A percentile compares a stretch with the other conserved stretches of the same genome.
phyloP scores from a whole-genome alignment of 2,113 vertebrate species.

The Semnornis frantzii region DNA sequence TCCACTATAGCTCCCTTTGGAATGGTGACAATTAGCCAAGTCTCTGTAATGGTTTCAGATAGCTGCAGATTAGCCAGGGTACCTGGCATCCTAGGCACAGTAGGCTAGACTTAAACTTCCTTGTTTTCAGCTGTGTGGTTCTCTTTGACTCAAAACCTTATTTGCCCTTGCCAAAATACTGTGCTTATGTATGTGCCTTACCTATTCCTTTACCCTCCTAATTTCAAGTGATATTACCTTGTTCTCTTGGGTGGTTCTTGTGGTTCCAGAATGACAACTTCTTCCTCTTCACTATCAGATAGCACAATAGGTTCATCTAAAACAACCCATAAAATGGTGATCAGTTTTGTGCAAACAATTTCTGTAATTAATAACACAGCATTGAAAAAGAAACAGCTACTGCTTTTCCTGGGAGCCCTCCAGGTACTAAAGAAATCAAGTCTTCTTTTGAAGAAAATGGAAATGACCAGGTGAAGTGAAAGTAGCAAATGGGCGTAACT shows the following conservation, averaged over 20 bases:
- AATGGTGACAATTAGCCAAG: background rate
- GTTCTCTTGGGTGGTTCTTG: slow-evolving; percentile 66
- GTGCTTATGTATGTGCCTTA: background rate
- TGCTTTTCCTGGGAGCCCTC: background rate
- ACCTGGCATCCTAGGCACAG: too few species aligned
- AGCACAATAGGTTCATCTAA: slow-evolving; percentile 85
- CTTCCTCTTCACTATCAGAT: slow-evolving; percentile 95
- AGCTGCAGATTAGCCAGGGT: background rate
- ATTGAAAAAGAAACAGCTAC: background rate
- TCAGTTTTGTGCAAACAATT: background rate
- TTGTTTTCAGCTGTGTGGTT: fast-evolving
- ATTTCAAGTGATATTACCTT: slow-evolving; percentile 69
- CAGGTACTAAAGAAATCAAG: background rate
- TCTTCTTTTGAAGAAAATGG: background rate
- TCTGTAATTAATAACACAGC: background rate
- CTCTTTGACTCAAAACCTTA: background rate
- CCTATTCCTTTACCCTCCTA: background rate
- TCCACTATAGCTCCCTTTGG: background rate
- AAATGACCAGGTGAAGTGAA: background rate
- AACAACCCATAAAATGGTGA: background rate
- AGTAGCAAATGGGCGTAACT: background rate
- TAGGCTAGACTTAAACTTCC: background rate
- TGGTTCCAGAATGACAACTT: slow-evolving; percentile 89
- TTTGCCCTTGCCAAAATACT: background rate
- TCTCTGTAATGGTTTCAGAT: fast-evolving